phyloP scores from a whole-genome alignment of 1,140 invertebrate genomes.

The Rhyzopertha dominica region DNA sequence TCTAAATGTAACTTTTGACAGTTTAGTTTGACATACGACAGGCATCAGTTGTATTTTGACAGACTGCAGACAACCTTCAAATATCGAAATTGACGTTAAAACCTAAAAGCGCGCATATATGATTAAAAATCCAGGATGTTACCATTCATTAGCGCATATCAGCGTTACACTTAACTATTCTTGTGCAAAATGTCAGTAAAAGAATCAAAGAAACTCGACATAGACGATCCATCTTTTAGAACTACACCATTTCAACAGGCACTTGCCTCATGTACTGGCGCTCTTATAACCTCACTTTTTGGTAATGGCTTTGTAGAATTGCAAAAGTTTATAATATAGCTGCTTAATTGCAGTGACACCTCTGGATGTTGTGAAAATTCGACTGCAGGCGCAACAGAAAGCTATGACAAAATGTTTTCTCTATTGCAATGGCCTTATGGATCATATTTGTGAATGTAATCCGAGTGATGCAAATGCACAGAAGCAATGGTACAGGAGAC shows the following conservation, averaged over 20 bases:
- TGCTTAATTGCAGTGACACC: conserved; percentile 80
- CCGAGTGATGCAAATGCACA: conserved; percentile 49
- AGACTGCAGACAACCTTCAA: too few relatives aligned
- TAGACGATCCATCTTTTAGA: conserved; percentile 67
- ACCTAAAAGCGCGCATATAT: too few relatives aligned
- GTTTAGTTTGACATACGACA: too few relatives aligned
- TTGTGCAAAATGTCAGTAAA: too few relatives aligned
- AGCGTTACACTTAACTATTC: too few relatives aligned
- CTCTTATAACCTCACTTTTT: conserved; percentile 80
- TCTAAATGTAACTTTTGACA: too few relatives aligned
- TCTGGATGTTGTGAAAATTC: conserved; percentile 96
- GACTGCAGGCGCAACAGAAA: conserved; percentile 91
- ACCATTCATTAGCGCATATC: too few relatives aligned
- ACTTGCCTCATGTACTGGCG: conserved; percentile 81
- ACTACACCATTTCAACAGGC: conserved; percentile 86
- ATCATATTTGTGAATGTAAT: conserved; percentile 91
- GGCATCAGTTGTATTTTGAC: too few relatives aligned
- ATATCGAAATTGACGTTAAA: too few relatives aligned
- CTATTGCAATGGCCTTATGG: conserved; percentile 99
- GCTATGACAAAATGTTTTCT: conserved; percentile 83
- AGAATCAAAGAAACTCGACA: conserved; percentile 11
- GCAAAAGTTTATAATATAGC: conserved; percentile 6
- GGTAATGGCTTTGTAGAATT: conserved; percentile 54
- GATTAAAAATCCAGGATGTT: too few relatives aligned
- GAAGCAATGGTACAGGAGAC: conserved; percentile 61